Base-by-base conservation (phyloP, 2,113 vertebrate genomes). In the Mystacornis crossleyi region DNA sequence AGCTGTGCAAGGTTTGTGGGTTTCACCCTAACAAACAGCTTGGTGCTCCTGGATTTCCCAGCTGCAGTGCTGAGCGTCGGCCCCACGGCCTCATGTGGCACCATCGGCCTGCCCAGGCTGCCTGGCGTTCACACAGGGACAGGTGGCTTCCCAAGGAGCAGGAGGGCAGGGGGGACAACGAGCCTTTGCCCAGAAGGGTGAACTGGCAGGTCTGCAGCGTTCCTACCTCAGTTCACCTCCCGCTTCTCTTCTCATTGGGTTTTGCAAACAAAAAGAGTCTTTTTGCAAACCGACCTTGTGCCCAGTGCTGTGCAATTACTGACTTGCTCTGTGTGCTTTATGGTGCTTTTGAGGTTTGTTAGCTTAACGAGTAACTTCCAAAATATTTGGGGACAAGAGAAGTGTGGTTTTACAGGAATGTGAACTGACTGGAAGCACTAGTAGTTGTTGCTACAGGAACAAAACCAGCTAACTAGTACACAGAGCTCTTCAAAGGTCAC, bases 371-470 rank as follows among this genome's bases (percentile, higher is more conserved):
- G 78, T 93, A 91, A 89, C 93, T 92, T 87, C 50, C 66, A 91
- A 96, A 96, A 86, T 85, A 90, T 89, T 83, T 90, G 81, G 47
- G 81, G 81, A 72, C 72, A 60, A 89, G 89, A 89, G 69, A 78
- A 89, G 81, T 61, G 88, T 90, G 95, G 93, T 89, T 96, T 91
- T 84, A 40, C 21, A 94, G 89, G 95, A 97, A 97, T 97, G 96
- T 0, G 0, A 95, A 71, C 94, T 74, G 40, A 96, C 96, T 95
- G 95, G 96, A 95, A 95, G 47, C 86, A 21, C 95, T n/a, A 24
- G 94, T 66, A 71, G 86, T 54, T 95, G 93, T 95, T 18, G 23
- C 55, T 89, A 86, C 89, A 95, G 77, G 94, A 96, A 67, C 61
- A 89, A 93, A 89, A 93, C 51, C 79, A 82, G 90, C 73, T 88